phyloP scores from a whole-genome alignment of 2,888 invertebrate genomes.

The Sesamia inferens region DNA sequence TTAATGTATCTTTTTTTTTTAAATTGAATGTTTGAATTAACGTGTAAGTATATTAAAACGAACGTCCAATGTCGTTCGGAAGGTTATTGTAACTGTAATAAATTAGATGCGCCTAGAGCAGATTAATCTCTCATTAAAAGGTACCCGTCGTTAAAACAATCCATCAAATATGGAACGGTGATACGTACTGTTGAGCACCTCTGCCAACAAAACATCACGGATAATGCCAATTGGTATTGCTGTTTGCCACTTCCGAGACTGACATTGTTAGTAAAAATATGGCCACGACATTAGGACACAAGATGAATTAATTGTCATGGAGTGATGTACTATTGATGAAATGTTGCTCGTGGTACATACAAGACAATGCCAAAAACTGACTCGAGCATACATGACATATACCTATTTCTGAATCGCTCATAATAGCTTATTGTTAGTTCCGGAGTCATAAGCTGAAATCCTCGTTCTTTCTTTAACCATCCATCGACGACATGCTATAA shows the following conservation, averaged over 20 bases:
- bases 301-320: slow-evolving; percentile 59
- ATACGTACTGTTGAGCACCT: slow-evolving; percentile 34
- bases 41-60: not conserved
- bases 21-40: not conserved
- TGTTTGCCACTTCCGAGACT: slow-evolving; percentile 64
- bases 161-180: slow-evolving; percentile 44
- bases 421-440: slow-evolving; percentile 34
- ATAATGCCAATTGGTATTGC: slow-evolving; percentile 68
- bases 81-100: not conserved
- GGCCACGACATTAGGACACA: slow-evolving; percentile 58
- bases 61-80: not conserved
- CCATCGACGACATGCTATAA: slow-evolving; percentile 11
- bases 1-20: not conserved
- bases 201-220: slow-evolving; percentile 68
- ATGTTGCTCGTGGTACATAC: slow-evolving; percentile 44
- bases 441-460: slow-evolving; percentile 14
- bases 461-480: slow-evolving; percentile 6
- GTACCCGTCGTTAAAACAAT: slow-evolving; percentile 47
- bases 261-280: slow-evolving; percentile 62
- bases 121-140: slow-evolving; percentile 37
- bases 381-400: slow-evolving; percentile 15
- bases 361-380: slow-evolving; percentile 54
- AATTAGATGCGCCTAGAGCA: slow-evolving; percentile 17
- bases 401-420: slow-evolving; percentile 19
- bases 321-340: slow-evolving; percentile 58